A percentile compares a stretch with the other conserved stretches of the same genome.
Conservation (phyloP, 2,888 invertebrate species). For the Metallyticus violacea region DNA sequence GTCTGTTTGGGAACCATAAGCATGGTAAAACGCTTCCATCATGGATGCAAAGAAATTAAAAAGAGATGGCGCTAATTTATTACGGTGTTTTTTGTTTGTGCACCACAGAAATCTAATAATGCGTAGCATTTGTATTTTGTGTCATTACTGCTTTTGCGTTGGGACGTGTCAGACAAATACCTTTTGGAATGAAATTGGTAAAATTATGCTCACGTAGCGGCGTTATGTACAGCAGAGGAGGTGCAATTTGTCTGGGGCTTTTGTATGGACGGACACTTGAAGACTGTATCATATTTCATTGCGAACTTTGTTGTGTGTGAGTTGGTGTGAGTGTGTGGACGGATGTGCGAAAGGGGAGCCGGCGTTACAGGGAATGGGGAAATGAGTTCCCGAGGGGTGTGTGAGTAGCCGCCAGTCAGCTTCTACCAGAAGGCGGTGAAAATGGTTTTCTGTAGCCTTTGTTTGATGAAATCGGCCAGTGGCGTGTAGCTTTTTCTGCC, state of each 20-base stretch:
- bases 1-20: too few species aligned
- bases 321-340: background rate
- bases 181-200: slow-evolving; percentile 25
- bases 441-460: background rate
- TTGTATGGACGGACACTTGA: slow-evolving; percentile 18
- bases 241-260: slow-evolving; percentile 22
- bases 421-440: background rate
- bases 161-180: slow-evolving; percentile 10
- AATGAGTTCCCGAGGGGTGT: background rate
- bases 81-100: too few species aligned
- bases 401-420: background rate
- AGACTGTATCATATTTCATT: slow-evolving; percentile 19
- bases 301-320: background rate
- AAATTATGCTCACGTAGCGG: slow-evolving; percentile 28
- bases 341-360: background rate
- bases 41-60: too few species aligned
- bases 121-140: background rate
- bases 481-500: background rate
- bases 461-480: background rate
- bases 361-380: background rate
- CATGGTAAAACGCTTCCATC: too few species aligned
- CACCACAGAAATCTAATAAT: background rate
- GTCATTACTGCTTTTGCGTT: background rate
- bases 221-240: slow-evolving; percentile 18
- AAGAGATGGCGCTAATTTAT: too few species aligned